Base-by-base conservation (phyloP, 2,888 invertebrate species). In the Cephus pulcher region DNA sequence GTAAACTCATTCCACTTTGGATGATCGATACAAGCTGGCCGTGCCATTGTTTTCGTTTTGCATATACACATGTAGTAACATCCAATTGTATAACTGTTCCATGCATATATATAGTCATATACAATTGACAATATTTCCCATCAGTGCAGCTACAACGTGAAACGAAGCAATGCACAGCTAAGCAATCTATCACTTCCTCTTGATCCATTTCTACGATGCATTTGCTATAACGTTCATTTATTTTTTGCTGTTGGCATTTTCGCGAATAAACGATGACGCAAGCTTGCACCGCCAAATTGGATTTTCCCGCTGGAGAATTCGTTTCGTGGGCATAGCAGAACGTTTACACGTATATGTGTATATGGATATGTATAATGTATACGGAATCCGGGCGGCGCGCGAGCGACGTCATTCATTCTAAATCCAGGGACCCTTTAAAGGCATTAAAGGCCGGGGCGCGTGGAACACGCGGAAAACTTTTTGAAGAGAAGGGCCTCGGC, bases 21-120 rank as follows among this genome's bases (percentile, higher is more conserved):
- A 82, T 77, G 73, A 80, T 80, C 76, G 76, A 77, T 76, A 70
- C 76, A 79, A 79, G 68, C 76, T 56, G 34, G 4, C 23, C n/a
- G 35, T 12, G 56, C 34, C 73, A n/a, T 79, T 56, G 56, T 56
- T 56, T 56, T 56, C 56, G 1, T 56, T 9, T 23, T 56, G 23
- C 56, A 23, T 56, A 56, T 23, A 9, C 2, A 56, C 9, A 23
- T 23, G 1, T 56, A 9, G 23, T 56, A 56, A 56, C 9, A 23
- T 15, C 23, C 9, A 56, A 23, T 15, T 56, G 56, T 56, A 56
- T 23, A 56, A 23, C 40, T 15, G 6, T 40, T 40, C 1, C 40
- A 40, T 15, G 15, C 40, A 40, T 40, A 15, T 15, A 40, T 40
- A 15, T 40, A 40, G 0, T 0, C 4, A 4, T 37, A 37, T 12